Conservation (phyloP, 2,113 vertebrate species). For the Planiliza haematocheilus region DNA sequence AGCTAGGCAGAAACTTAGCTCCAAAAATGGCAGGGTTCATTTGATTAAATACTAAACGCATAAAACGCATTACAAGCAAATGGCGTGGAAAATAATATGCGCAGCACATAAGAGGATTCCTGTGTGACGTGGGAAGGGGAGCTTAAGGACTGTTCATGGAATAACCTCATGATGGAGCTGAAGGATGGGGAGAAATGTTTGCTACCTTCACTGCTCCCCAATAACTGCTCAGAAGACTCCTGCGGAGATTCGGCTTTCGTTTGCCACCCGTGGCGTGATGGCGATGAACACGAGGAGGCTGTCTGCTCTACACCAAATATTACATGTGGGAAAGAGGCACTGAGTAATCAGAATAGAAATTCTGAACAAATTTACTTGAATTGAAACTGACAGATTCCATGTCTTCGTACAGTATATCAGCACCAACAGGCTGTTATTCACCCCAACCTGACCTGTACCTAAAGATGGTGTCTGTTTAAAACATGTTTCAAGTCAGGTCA, state of each 20-base stretch:
- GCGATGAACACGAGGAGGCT: constrained; percentile 28
- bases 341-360: constrained; percentile 15
- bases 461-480: no score
- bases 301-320: constrained; percentile 13
- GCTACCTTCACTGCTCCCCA: constrained; percentile 19
- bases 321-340: background rate
- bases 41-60: background rate
- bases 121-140: background rate
- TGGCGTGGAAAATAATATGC: background rate
- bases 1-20: background rate
- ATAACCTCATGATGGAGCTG: background rate
- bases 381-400: background rate
- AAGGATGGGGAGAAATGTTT: constrained; percentile 15
- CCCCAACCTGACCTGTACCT: background rate
- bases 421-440: background rate
- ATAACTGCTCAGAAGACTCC: background rate
- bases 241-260: constrained; percentile 22
- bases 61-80: background rate
- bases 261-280: constrained; percentile 21
- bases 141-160: background rate
- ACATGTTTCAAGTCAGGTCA: no score
- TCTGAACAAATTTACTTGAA: background rate
- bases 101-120: background rate
- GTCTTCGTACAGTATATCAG: background rate
- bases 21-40: constrained; percentile 2